Base-by-base conservation (phyloP, 2,113 vertebrate species). In the Pseudorectes ferrugineus region DNA sequence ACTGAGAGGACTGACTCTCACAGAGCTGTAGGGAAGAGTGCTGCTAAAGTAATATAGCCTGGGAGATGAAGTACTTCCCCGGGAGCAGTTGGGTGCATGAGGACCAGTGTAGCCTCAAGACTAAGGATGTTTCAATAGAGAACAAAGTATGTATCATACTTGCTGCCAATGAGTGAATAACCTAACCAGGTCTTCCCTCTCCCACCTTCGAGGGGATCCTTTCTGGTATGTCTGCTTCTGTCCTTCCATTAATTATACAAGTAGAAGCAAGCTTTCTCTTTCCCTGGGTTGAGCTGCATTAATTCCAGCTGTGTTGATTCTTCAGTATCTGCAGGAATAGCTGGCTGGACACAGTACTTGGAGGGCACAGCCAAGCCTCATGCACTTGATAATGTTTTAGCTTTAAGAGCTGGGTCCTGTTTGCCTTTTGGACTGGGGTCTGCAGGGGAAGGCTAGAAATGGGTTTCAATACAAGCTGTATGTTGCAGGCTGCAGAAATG, bases 401-500 rank as follows among this genome's bases (percentile, higher is more conserved):
- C 31, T 85, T 87, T 68, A 43, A 76, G 55, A 73, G 33, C 57
- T 38, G 61, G 75, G 14, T 89, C 10, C 36, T 46, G 23, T 35
- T 92, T 24, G 36, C 8, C 57, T 89, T 88, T 76, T 33, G 42
- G 46, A 19, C 25, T 61, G 36, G 12, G 18, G 33, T 85, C 35
- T 79, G 18, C 25, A 58, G 45, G 14, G 40, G 18, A 48, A 59
- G 46, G 45, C 71, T 65, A 20, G 25, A 58, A 62, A 12, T 13
- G 19, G 29, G 10, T 72, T 85, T 89, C 70, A 45, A 57, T 54
- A n/a, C 6, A 1, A 22, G 55, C 5, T 2, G 1, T 35, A 5
- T 52, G 15, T 63, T 61, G 4, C 7, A 46, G 67, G 18, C 67
- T 68, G 22, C 0, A 0, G 25, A 59, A 63, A 33, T 35, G 33